Evolutionary conservation across 1,140 invertebrate species (phyloP).

Genomic region (Vanessa tameamea): DNA sequence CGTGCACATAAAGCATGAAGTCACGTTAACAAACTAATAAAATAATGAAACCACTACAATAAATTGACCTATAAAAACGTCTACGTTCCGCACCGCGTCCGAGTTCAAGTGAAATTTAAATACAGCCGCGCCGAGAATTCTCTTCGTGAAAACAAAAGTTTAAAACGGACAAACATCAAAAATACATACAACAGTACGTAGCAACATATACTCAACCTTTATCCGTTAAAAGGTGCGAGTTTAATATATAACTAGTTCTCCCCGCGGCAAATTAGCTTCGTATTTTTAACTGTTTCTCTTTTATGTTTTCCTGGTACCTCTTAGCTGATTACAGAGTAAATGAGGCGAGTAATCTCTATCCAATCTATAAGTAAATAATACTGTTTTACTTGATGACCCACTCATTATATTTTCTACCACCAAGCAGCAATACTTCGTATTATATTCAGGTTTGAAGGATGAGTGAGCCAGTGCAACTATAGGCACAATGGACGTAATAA

Average conservation of each 20-base stretch:
- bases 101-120: conserved; percentile 34
- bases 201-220: background rate
- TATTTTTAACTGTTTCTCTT: background rate
- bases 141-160: conserved; percentile 26
- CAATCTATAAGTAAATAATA: no score
- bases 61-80: conserved; percentile 26
- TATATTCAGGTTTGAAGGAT: no score
- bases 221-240: background rate
- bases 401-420: no score
- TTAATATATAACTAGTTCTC: background rate
- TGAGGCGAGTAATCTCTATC: no score
- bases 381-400: no score
- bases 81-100: conserved; percentile 15
- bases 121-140: conserved; percentile 19
- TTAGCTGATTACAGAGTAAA: no score
- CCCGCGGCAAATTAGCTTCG: background rate
- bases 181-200: background rate
- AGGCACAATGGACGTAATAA: no score
- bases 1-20: background rate
- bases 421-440: no score
- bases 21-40: background rate
- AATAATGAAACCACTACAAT: conserved; percentile 2
- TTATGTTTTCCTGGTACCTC: background rate
- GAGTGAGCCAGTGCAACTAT: no score
- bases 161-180: conserved; percentile 25